A percentile compares a stretch with the other conserved stretches of the same genome.
phyloP scores from a whole-genome alignment of 2,797 vertebrate genomes.

The Merluccius polli region DNA sequence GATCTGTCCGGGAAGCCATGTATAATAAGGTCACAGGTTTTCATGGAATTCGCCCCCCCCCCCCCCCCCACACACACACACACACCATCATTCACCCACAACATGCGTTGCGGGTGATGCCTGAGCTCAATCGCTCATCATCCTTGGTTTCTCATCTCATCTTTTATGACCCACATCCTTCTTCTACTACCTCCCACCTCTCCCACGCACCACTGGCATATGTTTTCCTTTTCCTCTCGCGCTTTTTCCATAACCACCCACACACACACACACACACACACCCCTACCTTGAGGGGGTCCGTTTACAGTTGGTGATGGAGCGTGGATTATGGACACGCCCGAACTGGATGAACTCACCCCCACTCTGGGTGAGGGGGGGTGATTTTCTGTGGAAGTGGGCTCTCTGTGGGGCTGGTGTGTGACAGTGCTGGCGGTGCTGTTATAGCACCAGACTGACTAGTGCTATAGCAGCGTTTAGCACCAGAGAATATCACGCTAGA shows the following conservation, averaged over 20 bases:
- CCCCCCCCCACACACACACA: not conserved
- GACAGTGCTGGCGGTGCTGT: not conserved
- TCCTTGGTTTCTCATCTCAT: not conserved
- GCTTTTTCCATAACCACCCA: not conserved
- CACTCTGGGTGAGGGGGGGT: not conserved
- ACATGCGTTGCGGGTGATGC: no score
- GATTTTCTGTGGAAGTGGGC: not conserved
- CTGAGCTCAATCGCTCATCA: not conserved
- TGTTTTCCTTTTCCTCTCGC: slow-evolving; percentile 5
- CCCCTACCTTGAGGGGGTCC: no score
- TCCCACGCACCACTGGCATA: not conserved
- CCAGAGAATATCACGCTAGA: slow-evolving; percentile 38
- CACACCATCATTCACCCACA: not conserved
- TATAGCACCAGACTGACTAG: slow-evolving; percentile 40
- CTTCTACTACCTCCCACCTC: not conserved
- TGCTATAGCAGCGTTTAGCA: not conserved
- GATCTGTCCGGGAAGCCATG: slow-evolving; percentile 39
- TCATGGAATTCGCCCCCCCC: slow-evolving; percentile 24
- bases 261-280: no score
- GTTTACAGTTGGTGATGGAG: no score
- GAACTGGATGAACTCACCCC: no score
- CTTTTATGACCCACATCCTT: not conserved
- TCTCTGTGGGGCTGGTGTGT: not conserved
- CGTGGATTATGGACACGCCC: no score
- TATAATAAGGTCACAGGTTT: slow-evolving; percentile 22